Evolutionary conservation across 2,888 invertebrate genomes (phyloP), one percentile per base, ranked within the genome.

Genomic region (Liopterus haemorrhoidalis): DNA sequence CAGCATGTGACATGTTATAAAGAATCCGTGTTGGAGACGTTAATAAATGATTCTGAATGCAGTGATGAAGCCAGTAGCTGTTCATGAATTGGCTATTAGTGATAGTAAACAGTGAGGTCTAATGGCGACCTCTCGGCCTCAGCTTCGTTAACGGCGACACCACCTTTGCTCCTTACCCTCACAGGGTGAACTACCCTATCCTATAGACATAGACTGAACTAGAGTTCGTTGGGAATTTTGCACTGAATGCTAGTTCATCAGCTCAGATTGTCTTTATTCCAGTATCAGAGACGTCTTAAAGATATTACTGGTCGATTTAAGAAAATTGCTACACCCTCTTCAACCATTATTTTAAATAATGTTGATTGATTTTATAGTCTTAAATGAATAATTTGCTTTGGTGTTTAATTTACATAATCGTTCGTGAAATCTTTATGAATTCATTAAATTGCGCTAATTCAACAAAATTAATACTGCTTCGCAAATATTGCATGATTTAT

Each of bases 61-160:
- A 57, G 56, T 54, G 57, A 56, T 54, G 53, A 54, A 58, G 60
- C 5, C 9, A 22, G 9, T 8, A 18, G 48, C 51, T 53, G 47
- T 49, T 59, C 64, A 64, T 70, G 70, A 70, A 71, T 71, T 70
- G 70, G 68, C 70, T 69, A 71, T 71, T 70, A 70, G 67, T 61
- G 63, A 63, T 64, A 64, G 58, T 65, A 68, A 69, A 68, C 68
- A 68, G 65, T 60, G 59, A 57, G 57, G 61, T 59, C 61, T 62
- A 63, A 67, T 67, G 67, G 65, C 62, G 62, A 63, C 64, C 65
- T 65, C 64, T 66, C 64, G 64, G 65, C 63, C 65, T 58, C 63
- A 60, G 63, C 58, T 62, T 62, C 60, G 59, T 61, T 62, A 59
- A 62, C 57, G 55, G 53, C 49, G n/a, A n/a, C n/a, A n/a, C 55